Conservation (phyloP, 1,140 invertebrate genomes). For the Micrasema minimum region DNA sequence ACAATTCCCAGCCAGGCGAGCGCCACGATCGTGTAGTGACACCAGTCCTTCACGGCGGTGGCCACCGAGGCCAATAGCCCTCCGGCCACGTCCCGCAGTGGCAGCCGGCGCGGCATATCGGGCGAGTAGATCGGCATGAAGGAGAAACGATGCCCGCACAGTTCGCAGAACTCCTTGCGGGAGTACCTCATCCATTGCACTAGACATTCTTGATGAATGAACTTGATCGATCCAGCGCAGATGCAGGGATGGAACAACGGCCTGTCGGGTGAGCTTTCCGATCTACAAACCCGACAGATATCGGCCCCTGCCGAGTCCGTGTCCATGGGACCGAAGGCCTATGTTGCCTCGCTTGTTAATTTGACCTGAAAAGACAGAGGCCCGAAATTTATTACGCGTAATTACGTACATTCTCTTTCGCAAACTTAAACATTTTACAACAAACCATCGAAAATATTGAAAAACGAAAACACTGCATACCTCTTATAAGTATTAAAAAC, state of each 20-base stretch:
- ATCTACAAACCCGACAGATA: constrained; percentile 98
- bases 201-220: constrained; percentile 95
- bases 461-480: constrained; percentile 9
- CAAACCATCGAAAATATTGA: neutral
- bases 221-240: constrained; percentile 98
- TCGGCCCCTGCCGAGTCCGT: constrained; percentile 67
- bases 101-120: constrained; percentile 97
- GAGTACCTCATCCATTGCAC: constrained; percentile 95
- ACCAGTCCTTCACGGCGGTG: constrained; percentile 94
- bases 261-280: constrained; percentile 82
- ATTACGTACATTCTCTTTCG: neutral
- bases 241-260: constrained; percentile 98
- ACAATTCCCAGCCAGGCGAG: constrained; percentile 97
- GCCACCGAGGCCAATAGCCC: constrained; percentile 90
- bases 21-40: constrained; percentile 96
- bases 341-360: constrained; percentile 8
- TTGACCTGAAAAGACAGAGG: constrained; percentile 42
- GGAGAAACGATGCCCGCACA: constrained; percentile 97
- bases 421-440: neutral
- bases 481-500: constrained; percentile 10
- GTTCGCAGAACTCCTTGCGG: constrained; percentile 97
- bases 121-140: constrained; percentile 99
- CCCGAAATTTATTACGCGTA: constrained; percentile 23
- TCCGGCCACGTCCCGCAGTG: constrained; percentile 88
- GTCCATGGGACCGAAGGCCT: constrained; percentile 32